Evolutionary conservation across 2,113 vertebrate genomes (phyloP), one percentile per base, ranked within the genome.

Genomic region (Dipodomys ordii): DNA sequence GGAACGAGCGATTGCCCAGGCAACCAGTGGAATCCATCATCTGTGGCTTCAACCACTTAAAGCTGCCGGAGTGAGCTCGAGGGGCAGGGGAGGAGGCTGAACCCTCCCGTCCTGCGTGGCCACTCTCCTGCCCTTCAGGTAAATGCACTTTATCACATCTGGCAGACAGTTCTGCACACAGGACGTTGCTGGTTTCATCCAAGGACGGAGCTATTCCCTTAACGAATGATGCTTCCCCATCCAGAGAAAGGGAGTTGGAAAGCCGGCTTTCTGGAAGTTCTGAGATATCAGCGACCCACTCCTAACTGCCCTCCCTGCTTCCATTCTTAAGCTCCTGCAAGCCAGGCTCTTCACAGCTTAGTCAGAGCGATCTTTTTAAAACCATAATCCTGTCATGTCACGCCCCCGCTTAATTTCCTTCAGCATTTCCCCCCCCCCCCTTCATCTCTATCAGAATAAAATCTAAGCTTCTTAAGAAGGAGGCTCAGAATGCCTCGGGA

Each of bases 1-100:
- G 32, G 91, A 95, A 93, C 92, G 73, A 94, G 82, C 74, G 91
- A 94, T 69, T 89, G 62, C 28, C 88, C 85, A 85, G 83, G 83
- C 53, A 98, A 83, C 53, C 57, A 53, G 25, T 32, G 72, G 78
- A 84, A 39, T 64, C 74, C 1, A 0, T 86, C 80, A 78, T 39
- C 83, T 85, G 64, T 79, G 79, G 49, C 16, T 57, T 95, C 64
- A 57, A 28, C 13, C 88, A 49, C 76, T 27, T 80, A 82, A 69
- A 30, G 67, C 39, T 20, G 78, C 39, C 79, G 32, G 53, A 57
- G 88, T 49, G 71, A 86, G 16, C 1, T 4, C n/a, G 18, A 83
- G 28, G 30, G 53, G 67, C 25, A 0, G 25, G 18, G 64, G 53
- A 46, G 83, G 53, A 84, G 73, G 87, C 95, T 71, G 69, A 85